A percentile compares a stretch with the other conserved stretches of the same genome.
These are phyloP conservation scores for Aspidiotus rigidus DNA, from an alignment of 2,888 invertebrate species.

Conservation along the genomic window DNA sequence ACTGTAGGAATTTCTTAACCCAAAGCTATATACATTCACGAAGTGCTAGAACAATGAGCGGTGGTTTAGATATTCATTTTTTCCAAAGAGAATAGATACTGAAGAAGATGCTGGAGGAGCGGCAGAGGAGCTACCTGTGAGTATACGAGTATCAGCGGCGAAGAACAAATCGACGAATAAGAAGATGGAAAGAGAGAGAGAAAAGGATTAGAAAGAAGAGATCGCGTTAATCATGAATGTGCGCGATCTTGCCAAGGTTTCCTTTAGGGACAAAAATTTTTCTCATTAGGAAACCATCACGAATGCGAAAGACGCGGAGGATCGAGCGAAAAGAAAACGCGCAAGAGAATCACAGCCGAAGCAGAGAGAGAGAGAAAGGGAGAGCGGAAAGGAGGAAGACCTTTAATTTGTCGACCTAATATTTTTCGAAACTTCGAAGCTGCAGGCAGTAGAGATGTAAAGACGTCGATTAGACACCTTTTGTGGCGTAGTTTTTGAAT, in stretches of 20 bases:
- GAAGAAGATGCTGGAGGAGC: too few relatives aligned
- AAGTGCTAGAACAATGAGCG: neutral
- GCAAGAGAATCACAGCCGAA: too few relatives aligned
- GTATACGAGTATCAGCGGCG: too few relatives aligned
- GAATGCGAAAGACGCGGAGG: too few relatives aligned
- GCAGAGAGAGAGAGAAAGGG: too few relatives aligned
- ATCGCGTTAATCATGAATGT: too few relatives aligned
- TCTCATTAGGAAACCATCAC: too few relatives aligned
- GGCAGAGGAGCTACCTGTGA: too few relatives aligned
- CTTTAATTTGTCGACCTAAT: constrained; percentile 2
- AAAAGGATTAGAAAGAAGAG: neutral
- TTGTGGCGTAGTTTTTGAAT: neutral
- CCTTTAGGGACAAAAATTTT: neutral
- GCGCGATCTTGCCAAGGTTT: neutral
- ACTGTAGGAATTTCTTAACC: constrained; percentile 30
- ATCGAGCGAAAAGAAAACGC: too few relatives aligned
- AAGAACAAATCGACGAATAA: neutral
- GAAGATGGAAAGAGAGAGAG: constrained; percentile 2
- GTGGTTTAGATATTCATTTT: neutral
- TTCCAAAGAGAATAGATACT: too few relatives aligned
- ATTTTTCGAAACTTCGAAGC: neutral
- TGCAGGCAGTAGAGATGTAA: neutral
- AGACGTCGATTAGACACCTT: constrained; percentile 2
- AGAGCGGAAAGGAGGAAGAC: neutral
- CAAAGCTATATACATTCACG: constrained; percentile 31